Percentiles rank a stretch among this genome's conserved stretches.
phyloP scores from a whole-genome alignment of 2,113 vertebrate species.

The Fukomys damarensis region DNA sequence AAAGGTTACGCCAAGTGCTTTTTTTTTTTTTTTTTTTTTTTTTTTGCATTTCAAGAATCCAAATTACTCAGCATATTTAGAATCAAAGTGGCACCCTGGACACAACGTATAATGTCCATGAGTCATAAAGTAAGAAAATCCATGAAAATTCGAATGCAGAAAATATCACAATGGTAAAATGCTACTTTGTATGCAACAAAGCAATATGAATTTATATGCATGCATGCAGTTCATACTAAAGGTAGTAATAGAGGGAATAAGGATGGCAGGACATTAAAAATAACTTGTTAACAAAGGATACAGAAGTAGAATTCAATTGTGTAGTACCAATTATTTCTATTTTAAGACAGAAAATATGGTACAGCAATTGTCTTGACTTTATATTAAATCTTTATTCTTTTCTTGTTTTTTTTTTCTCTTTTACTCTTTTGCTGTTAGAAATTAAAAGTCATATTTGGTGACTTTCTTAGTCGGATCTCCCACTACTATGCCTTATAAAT shows the following conservation, averaged over 20 bases:
- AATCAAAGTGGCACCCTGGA: slow-evolving; percentile 8
- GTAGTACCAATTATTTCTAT: neutral
- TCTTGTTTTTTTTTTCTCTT: neutral
- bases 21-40: too few species aligned
- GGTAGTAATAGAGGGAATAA: neutral
- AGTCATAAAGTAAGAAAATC: slow-evolving; percentile 51
- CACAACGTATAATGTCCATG: slow-evolving; percentile 1
- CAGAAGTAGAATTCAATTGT: neutral
- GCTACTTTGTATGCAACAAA: neutral
- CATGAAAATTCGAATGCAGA: neutral
- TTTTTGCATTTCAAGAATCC: neutral
- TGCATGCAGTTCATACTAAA: neutral
- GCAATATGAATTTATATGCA: slow-evolving; percentile 34
- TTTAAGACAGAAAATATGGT: neutral
- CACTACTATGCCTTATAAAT: neutral
- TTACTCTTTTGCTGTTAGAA: slow-evolving; percentile 19
- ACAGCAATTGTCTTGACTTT: neutral
- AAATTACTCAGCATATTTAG: neutral
- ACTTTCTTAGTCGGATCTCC: neutral
- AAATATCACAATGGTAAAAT: neutral
- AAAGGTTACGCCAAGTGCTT: slow-evolving; percentile 39
- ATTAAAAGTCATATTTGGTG: neutral
- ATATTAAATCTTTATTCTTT: neutral
- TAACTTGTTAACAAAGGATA: neutral
- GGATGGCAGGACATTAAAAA: neutral